Percentiles rank a stretch among this genome's conserved stretches.
phyloP scores from a whole-genome alignment of 2,888 invertebrate species.

The Lycaena phlaeas region DNA sequence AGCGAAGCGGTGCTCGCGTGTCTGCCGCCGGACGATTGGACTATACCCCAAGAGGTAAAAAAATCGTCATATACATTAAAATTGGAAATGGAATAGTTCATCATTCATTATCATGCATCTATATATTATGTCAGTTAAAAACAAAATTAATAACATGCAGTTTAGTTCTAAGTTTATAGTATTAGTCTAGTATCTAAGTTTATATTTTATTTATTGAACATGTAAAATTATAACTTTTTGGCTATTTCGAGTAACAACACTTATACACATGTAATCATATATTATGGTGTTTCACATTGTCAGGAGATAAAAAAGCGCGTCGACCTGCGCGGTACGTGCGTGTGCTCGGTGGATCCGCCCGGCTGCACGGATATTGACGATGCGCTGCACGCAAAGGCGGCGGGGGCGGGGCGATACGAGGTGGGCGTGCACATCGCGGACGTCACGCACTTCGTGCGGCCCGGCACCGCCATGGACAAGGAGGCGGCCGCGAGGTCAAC shows the following conservation, averaged over 20 bases:
- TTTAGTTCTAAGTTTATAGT: no score
- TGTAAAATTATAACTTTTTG: no score
- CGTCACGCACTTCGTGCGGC: constrained; percentile 96
- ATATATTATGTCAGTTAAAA: no score
- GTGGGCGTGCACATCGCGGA: constrained; percentile 99
- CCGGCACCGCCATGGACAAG: constrained; percentile 91
- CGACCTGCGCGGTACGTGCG: constrained; percentile 87
- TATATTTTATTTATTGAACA: no score
- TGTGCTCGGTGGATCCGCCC: constrained; percentile 98
- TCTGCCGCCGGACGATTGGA: constrained; percentile 92
- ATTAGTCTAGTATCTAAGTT: no score
- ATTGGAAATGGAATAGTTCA: no score
- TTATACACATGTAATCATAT: not conserved
- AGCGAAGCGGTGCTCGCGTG: constrained; percentile 94
- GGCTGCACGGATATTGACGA: constrained; percentile 99
- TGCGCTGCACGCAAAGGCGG: constrained; percentile 89
- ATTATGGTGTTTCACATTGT: constrained; percentile 13
- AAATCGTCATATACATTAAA: no score
- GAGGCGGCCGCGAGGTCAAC: constrained; percentile 96
- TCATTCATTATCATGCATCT: no score
- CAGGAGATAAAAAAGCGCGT: constrained; percentile 84
- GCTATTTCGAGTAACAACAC: no score
- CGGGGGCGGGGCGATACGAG: constrained; percentile 47
- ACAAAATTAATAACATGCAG: no score
- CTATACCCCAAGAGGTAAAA: constrained; percentile 87